Evolutionary conservation across 2,888 invertebrate species (phyloP).

Genomic region (Conus canariensis): DNA sequence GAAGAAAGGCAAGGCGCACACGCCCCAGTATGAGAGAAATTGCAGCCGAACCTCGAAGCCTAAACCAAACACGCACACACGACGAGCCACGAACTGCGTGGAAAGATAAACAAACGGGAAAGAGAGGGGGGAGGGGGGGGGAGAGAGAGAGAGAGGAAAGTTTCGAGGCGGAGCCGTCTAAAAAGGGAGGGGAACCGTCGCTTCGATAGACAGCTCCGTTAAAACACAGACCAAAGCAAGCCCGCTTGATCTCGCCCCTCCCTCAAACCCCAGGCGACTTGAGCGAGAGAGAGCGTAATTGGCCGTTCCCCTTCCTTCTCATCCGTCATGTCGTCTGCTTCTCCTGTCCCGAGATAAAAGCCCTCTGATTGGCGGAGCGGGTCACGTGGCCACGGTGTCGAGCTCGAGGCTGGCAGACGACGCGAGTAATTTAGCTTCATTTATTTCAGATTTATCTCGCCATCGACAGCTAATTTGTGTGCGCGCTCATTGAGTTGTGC

Average conservation of each 20-base stretch:
- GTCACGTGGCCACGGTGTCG: slow-evolving; percentile 69
- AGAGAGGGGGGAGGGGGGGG: too few relatives aligned
- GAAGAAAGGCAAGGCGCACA: neutral
- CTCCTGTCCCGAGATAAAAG: slow-evolving; percentile 31
- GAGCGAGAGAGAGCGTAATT: slow-evolving; percentile 24
- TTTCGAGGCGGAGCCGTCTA: neutral
- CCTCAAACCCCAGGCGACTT: neutral
- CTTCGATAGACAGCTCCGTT: slow-evolving; percentile 12
- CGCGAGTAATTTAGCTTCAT: slow-evolving; percentile 74
- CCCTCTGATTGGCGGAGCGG: slow-evolving; percentile 46
- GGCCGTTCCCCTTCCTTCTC: slow-evolving; percentile 29
- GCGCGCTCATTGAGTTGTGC: slow-evolving; percentile 62
- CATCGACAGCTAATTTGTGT: slow-evolving; percentile 74
- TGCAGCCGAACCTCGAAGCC: neutral
- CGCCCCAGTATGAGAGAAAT: too few relatives aligned
- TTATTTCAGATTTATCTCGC: slow-evolving; percentile 76
- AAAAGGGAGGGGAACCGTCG: slow-evolving; percentile 31
- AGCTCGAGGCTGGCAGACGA: slow-evolving; percentile 72
- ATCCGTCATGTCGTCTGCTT: slow-evolving; percentile 39
- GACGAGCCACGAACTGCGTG: neutral
- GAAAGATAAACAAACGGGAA: slow-evolving; percentile 25
- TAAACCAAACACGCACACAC: slow-evolving; percentile 1
- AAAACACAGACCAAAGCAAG: neutral
- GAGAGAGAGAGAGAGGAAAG: neutral
- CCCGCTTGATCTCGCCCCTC: slow-evolving; percentile 28